phyloP scores from a whole-genome alignment of 2,113 vertebrate genomes.

The Neopipo cinnamomea region DNA sequence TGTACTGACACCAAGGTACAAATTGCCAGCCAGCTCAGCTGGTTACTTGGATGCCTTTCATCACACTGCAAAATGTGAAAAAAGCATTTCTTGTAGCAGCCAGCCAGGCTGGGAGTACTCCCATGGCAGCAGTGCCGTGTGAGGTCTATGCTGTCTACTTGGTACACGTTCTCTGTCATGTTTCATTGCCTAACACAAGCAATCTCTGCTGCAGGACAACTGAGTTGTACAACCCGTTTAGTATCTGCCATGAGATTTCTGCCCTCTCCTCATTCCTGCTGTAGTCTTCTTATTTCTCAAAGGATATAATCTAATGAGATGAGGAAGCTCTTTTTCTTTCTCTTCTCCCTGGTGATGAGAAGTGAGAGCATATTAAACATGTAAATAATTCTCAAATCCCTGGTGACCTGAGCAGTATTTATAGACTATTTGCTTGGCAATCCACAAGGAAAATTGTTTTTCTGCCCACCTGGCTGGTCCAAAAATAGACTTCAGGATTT shows the following conservation, averaged over 20 bases:
- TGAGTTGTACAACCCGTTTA: not conserved
- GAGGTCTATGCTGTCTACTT: not conserved
- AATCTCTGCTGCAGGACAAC: not conserved
- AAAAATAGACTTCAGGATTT: not conserved
- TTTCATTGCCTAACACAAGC: not conserved
- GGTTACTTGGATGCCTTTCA: not conserved
- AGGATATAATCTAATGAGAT: not conserved
- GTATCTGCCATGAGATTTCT: not conserved
- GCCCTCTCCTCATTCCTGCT: not conserved
- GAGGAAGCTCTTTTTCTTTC: not conserved
- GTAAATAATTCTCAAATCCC: slow-evolving; percentile 29
- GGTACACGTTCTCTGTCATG: not conserved
- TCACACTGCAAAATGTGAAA: not conserved
- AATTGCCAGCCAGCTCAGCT: not conserved
- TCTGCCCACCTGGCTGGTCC: not conserved
- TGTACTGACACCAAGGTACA: not conserved
- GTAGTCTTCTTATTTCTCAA: slow-evolving; percentile 7
- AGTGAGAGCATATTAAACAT: not conserved
- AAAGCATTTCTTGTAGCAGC: not conserved
- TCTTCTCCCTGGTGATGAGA: not conserved
- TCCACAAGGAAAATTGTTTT: not conserved
- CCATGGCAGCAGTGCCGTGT: not conserved
- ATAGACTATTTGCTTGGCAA: not conserved
- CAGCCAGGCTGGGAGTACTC: not conserved
- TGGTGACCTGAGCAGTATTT: not conserved